Percentiles rank a stretch among this genome's conserved stretches.
phyloP scores from a whole-genome alignment of 2,888 invertebrate genomes.

The Lithophane semibrunnea region DNA sequence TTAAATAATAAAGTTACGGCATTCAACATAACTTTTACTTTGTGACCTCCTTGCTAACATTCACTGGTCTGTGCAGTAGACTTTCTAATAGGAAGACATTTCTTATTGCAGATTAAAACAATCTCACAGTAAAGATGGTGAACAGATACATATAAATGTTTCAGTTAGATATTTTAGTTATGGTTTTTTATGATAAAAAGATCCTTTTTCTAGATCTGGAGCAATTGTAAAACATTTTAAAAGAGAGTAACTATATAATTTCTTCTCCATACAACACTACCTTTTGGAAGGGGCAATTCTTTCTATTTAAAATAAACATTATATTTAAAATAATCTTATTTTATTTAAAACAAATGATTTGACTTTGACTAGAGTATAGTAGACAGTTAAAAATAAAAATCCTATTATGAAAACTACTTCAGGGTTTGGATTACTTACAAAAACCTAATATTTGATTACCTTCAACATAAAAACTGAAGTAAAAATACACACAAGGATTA shows the following conservation, averaged over 20 bases:
- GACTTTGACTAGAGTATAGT: not conserved
- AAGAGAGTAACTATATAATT: not conserved
- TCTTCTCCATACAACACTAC: not conserved
- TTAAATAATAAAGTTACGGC: slow-evolving; percentile 22
- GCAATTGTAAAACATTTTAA: too few species aligned
- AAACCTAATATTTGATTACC: not conserved
- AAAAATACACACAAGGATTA: not conserved
- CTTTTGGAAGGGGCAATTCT: too few species aligned
- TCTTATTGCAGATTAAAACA: slow-evolving; percentile 8
- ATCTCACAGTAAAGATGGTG: not conserved
- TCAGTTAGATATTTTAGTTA: not conserved
- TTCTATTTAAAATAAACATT: too few species aligned
- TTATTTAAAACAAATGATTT: not conserved
- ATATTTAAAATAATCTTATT: too few species aligned
- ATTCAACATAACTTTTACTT: slow-evolving; percentile 51
- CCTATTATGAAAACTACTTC: not conserved
- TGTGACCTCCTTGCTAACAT: slow-evolving; percentile 50
- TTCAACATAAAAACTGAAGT: slow-evolving; percentile 3
- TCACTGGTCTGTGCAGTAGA: slow-evolving; percentile 13
- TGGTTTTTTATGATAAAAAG: not conserved
- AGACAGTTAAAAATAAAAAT: not conserved
- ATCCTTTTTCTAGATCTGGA: not conserved
- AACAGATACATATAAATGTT: not conserved
- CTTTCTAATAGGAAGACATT: slow-evolving; percentile 36
- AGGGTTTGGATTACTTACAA: not conserved